Conservation (phyloP, 2,113 vertebrate genomes). For the Elanus axillaris region DNA sequence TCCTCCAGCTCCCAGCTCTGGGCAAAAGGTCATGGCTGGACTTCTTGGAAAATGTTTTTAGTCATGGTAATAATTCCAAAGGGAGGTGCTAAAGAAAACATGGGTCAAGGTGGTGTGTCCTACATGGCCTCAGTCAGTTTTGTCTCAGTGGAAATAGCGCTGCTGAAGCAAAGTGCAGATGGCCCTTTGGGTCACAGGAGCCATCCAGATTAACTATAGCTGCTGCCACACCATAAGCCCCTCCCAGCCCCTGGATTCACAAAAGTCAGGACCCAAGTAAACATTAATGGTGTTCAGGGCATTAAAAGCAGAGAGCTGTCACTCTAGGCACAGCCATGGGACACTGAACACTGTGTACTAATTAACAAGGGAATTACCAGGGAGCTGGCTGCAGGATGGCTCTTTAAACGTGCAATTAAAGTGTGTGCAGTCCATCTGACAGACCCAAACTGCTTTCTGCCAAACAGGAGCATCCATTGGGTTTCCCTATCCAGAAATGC, state of each 20-base stretch:
- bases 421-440: background rate
- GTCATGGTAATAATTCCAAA: background rate
- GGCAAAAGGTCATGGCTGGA: background rate
- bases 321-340: background rate
- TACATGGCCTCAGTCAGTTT: background rate
- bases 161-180: background rate
- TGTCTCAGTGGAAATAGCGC: rapidly evolving
- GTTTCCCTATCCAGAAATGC: background rate
- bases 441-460: background rate
- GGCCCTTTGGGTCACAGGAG: background rate
- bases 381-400: background rate
- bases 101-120: rapidly evolving
- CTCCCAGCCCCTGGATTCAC: background rate
- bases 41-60: background rate
- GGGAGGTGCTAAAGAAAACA: background rate
- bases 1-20: background rate
- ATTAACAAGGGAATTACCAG: background rate
- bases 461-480: background rate
- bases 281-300: background rate
- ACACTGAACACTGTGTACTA: background rate
- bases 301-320: background rate
- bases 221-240: rapidly evolving
- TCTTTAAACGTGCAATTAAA: background rate
- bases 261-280: background rate
- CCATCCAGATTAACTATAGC: background rate